These are phyloP conservation scores for Camponotus floridanus DNA, from an alignment of 1,140 invertebrate genomes.

Conservation along the genomic window DNA sequence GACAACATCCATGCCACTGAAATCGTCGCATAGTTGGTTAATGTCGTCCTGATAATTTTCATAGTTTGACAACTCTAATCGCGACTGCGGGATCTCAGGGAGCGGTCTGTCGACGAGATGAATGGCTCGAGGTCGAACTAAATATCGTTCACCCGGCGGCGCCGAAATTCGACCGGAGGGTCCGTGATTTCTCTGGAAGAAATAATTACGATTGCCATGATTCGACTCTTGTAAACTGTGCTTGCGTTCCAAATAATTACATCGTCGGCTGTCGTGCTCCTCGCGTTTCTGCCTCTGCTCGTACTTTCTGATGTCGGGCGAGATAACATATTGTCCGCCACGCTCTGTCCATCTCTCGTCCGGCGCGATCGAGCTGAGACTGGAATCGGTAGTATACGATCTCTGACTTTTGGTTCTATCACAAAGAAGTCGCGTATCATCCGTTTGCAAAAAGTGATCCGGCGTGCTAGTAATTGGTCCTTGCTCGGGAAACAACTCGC, in stretches of 20 bases:
- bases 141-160: conserved; percentile 79
- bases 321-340: conserved; percentile 72
- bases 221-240: conserved; percentile 82
- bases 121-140: conserved; percentile 78
- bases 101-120: conserved; percentile 82
- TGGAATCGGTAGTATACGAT: conserved; percentile 77
- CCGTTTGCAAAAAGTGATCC: conserved; percentile 78
- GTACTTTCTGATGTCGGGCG: conserved; percentile 60
- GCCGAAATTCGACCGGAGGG: conserved; percentile 82
- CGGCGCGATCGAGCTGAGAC: conserved; percentile 76
- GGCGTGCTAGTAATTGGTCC: conserved; percentile 81
- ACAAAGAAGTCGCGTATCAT: conserved; percentile 59
- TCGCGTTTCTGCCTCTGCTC: conserved; percentile 66
- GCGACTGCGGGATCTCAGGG: conserved; percentile 81
- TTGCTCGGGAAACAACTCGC: conserved; percentile 80
- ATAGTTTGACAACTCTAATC: conserved; percentile 78
- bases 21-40: conserved; percentile 9
- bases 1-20: neutral
- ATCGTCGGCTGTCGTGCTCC: conserved; percentile 61
- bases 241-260: conserved; percentile 79
- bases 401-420: conserved; percentile 63
- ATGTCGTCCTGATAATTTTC: conserved; percentile 75
- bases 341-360: conserved; percentile 81
- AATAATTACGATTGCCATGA: conserved; percentile 58
- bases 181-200: conserved; percentile 80